These are phyloP conservation scores for Microtus montanus DNA, from an alignment of 2,113 vertebrate species.

Conservation along the genomic window DNA sequence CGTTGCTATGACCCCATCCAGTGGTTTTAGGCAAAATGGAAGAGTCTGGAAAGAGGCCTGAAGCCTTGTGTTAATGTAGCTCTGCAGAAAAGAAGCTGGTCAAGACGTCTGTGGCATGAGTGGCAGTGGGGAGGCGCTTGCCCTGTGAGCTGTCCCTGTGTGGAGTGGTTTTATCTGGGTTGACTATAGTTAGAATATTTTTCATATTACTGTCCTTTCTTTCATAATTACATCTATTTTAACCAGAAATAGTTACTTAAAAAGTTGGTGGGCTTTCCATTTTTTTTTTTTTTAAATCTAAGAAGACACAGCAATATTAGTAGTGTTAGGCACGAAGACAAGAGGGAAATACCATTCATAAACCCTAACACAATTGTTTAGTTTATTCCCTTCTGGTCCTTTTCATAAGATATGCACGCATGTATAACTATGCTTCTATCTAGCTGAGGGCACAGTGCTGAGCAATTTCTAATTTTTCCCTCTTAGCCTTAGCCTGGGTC, in stretches of 20 bases:
- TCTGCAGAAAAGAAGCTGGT: not conserved
- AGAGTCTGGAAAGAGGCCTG: slow-evolving; percentile 16
- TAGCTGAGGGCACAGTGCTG: slow-evolving; percentile 13
- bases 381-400: not conserved
- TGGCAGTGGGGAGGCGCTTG: not conserved
- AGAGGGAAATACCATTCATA: not conserved
- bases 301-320: not conserved
- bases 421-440: slow-evolving; percentile 26
- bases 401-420: not conserved
- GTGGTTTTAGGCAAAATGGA: not conserved
- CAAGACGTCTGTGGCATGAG: accelerated
- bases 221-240: slow-evolving; percentile 51
- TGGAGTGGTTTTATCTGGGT: slow-evolving; percentile 36
- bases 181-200: slow-evolving; percentile 46
- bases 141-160: not conserved
- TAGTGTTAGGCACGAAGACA: slow-evolving; percentile 42
- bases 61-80: not conserved
- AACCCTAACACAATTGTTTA: slow-evolving; percentile 28
- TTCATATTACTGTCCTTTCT: slow-evolving; percentile 55
- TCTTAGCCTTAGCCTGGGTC: slow-evolving; percentile 22
- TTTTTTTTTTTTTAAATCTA: slow-evolving; percentile 24
- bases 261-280: slow-evolving; percentile 45
- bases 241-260: slow-evolving; percentile 45
- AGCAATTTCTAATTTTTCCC: slow-evolving; percentile 21
- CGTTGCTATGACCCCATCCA: not conserved